These are phyloP conservation scores for Heliconius ethilla DNA, from an alignment of 2,888 invertebrate genomes.

Conservation along the genomic window DNA sequence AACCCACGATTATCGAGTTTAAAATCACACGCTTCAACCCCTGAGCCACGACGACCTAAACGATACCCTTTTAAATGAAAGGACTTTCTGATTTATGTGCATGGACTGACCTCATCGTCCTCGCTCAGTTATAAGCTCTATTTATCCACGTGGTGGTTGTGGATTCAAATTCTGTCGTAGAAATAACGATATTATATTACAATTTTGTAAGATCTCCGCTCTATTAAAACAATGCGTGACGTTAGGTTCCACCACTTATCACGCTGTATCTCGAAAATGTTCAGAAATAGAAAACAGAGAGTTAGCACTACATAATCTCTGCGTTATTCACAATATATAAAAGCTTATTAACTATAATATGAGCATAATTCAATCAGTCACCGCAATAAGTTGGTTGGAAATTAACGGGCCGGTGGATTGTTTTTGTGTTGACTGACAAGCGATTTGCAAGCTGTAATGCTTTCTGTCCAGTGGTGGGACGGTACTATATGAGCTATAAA, in stretches of 20 bases:
- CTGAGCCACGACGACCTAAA: too few relatives aligned
- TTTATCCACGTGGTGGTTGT: too few relatives aligned
- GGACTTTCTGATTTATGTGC: not conserved
- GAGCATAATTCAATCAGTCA: constrained; percentile 32
- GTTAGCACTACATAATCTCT: not conserved
- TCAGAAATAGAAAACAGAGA: not conserved
- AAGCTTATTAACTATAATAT: constrained; percentile 30
- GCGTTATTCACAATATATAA: not conserved
- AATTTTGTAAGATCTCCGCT: not conserved
- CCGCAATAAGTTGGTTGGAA: constrained; percentile 38
- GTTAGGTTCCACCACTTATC: not conserved
- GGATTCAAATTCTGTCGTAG: too few relatives aligned
- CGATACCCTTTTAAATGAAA: too few relatives aligned
- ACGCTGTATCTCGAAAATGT: not conserved
- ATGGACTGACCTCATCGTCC: not conserved
- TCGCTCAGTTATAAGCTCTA: too few relatives aligned
- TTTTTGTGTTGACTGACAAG: constrained; percentile 52
- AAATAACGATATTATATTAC: not conserved
- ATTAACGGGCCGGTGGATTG: constrained; percentile 41
- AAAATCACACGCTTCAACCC: too few relatives aligned
- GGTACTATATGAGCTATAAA: not conserved
- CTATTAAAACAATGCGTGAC: not conserved
- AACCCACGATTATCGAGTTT: too few relatives aligned
- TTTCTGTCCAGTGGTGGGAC: not conserved
- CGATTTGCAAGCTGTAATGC: constrained; percentile 53